Evolutionary conservation across 1,140 invertebrate genomes (phyloP), one percentile per base, ranked within the genome.

Genomic region (Riptortus pedestris): DNA sequence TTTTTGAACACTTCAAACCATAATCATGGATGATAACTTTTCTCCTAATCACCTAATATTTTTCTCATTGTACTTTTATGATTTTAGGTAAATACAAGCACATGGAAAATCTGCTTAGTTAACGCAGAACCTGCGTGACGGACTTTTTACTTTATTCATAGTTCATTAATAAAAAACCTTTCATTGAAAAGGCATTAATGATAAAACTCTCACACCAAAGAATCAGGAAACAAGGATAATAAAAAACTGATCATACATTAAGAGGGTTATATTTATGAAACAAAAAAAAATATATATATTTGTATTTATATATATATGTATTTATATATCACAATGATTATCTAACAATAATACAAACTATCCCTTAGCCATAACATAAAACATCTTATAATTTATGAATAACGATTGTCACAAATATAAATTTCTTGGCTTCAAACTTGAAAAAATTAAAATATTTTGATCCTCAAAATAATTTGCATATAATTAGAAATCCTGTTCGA

Each of bases 241-340:
- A 45, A 45, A 45, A n/a, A 45, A 2, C 14, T 45, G n/a, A n/a
- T 20, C 45, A 47, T 20, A n/a, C 22, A 22, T 22, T 47, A 47
- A 20, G 45, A 47, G 45, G 45, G 45, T 47, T 47, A 47, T 47
- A 47, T 47, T 47, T 47, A 47, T 47, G 45, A 47, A 47, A 47
- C 45, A 47, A 47, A 47, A 47, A n/a, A n/a, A n/a, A n/a, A n/a
- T n/a, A n/a, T n/a, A n/a, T n/a, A n/a, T n/a, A n/a, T n/a, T n/a
- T n/a, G n/a, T n/a, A n/a, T n/a, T n/a, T n/a, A n/a, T n/a, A n/a
- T 47, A 47, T 47, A 47, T 47, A 47, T 47, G 45, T 47, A 47
- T 47, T 47, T 47, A n/a, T 47, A 47, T 47, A 47, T 47, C 45
- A 47, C 45, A 47, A 47, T 47, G 45, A 47, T 20, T 47, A 47